phyloP scores from a whole-genome alignment of 1,140 invertebrate genomes.

The Drosophila sp. region DNA sequence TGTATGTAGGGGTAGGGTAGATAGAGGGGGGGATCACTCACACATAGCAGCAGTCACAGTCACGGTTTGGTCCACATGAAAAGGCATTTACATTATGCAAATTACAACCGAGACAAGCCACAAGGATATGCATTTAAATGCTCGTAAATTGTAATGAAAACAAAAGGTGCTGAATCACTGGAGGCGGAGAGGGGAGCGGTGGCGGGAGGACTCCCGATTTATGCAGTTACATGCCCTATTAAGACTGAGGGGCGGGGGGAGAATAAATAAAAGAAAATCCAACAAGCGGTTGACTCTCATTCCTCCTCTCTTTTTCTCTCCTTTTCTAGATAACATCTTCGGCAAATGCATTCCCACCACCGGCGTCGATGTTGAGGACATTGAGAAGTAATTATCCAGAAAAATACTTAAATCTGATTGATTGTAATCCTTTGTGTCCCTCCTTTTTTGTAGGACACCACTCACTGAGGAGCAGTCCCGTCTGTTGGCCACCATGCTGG shows the following conservation, averaged over 20 bases:
- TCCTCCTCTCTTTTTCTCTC: neutral
- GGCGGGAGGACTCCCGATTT: conserved; percentile 25
- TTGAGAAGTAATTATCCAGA: conserved; percentile 85
- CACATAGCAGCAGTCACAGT: conserved; percentile 34
- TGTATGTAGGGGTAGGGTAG: neutral
- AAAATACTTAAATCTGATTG: neutral
- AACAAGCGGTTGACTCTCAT: conserved; percentile 13
- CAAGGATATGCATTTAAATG: conserved; percentile 77
- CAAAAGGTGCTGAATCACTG: conserved; percentile 60
- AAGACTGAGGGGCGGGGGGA: conserved; percentile 21
- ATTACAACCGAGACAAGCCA: conserved; percentile 60
- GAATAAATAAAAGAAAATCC: neutral
- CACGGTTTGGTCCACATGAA: conserved; percentile 45
- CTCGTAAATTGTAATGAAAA: conserved; percentile 75
- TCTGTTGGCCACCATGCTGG: conserved; percentile 79
- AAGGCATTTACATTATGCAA: conserved; percentile 75
- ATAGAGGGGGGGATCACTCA: conserved; percentile 4
- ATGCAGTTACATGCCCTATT: conserved; percentile 65
- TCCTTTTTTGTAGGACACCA: conserved; percentile 53
- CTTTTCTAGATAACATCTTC: conserved; percentile 90
- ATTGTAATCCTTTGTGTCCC: neutral
- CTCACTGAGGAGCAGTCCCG: conserved; percentile 80
- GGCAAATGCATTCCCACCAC: conserved; percentile 89
- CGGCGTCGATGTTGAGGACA: conserved; percentile 85
- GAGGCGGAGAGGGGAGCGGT: neutral